Evolutionary conservation across 2,113 vertebrate species (phyloP), one percentile per base, ranked within the genome.

Genomic region (Grammomys dolichurus): DNA sequence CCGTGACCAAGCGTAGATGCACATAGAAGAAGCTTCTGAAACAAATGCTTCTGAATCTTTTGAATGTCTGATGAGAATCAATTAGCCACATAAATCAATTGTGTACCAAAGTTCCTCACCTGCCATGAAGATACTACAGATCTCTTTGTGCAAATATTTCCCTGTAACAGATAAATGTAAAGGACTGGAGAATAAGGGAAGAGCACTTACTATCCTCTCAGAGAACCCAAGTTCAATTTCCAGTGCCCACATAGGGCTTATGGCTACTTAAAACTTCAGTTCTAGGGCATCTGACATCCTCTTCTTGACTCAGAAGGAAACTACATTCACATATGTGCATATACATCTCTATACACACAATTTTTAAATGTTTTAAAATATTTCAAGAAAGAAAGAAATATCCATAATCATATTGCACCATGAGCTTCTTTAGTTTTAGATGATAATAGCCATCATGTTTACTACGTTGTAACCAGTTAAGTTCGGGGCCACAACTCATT

Each of bases 81-180:
- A 4, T 43, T n/a, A 69, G 58, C 3, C 10, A 22, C 51, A 13
- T 8, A 43, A 31, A 60, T n/a, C 80, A 90, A 58, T 56, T 24
- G 73, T n/a, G 9, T 0, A 51, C 46, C 19, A 51, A 82, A 81
- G 43, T 63, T 78, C 22, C 80, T 76, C 33, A 46, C n/a, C 17
- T 92, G 73, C 43, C 81, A 2, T 69, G 48, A 84, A 82, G 48
- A 40, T 33, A 81, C 7, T 73, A 1, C 46, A 14, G 73, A 87
- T 63, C 31, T 75, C 67, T 84, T 89, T 81, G 46, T 76, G 85
- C 36, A 81, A 54, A 89, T 60, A 16, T 89, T 84, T 94, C 89
- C 48, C 33, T 85, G 75, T 46, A 22, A 73, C 28, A 89, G 87
- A 69, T 7, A 16, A 60, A 46, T 48, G 8, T 43, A 54, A 67